Evolutionary conservation across 1,140 invertebrate species (phyloP), one percentile per base, ranked within the genome.

Genomic region (Achatina immaculata): DNA sequence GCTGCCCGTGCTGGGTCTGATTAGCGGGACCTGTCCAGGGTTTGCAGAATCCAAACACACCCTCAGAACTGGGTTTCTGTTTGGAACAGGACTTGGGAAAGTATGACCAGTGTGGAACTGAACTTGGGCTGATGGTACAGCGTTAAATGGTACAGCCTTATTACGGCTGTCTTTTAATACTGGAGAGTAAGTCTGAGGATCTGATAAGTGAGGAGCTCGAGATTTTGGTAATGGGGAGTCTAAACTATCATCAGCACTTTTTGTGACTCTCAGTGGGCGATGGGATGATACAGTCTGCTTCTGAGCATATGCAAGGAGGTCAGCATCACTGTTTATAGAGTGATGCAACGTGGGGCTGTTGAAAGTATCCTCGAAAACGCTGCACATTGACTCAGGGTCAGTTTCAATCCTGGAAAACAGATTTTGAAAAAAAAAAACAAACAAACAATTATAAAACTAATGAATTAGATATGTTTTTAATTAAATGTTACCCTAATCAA

Each of bases 311-410:
- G 80, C 40, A 40, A 82, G 51, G 24, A 85, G 77, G 65, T 86
- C 83, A 0, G 81, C 77, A 48, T 87, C 86, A 78, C 85, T 86
- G 79, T 83, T 84, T 40, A 86, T 83, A 72, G 83, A 85, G 69
- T 85, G 85, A 16, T 86, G 85, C 40, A 88, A 62, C 21, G 84
- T 76, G 16, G 83, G 83, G 75, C 38, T 84, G 80, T 78, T 85
- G 72, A 40, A 86, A 81, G 43, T 38, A 11, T 84, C 83, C 19
- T 88, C 87, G 75, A 85, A 88, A 45, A 88, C 83, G 73, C 87
- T 87, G 77, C 86, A 84, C 42, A 85, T 86, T 0, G 88, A 88
- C 68, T 89, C 88, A 4, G 84, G 85, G 51, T 89, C 88, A 11
- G 85, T 81, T 36, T 89, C 88, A 68, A 88, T 85, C 48, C 88